Conservation (phyloP, 1,140 invertebrate genomes). For the Calliphora vicina region DNA sequence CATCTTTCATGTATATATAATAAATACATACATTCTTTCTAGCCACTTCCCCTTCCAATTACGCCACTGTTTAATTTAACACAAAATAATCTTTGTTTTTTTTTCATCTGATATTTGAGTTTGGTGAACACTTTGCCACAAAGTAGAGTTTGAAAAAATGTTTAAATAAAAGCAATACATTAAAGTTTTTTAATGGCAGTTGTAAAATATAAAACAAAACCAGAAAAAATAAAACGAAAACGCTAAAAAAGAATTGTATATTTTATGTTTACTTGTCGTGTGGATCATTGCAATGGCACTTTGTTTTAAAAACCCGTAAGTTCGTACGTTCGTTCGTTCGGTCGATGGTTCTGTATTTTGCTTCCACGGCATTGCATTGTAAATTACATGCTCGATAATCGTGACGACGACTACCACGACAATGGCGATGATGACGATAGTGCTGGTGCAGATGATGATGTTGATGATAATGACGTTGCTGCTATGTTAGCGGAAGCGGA, state of each 20-base stretch:
- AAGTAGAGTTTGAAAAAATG: neutral
- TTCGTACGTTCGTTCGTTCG: no score
- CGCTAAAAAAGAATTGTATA: neutral
- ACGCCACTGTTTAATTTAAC: neutral
- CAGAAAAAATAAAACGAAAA: neutral
- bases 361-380: neutral
- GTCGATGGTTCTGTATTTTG: neutral
- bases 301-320: neutral
- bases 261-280: neutral
- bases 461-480: constrained; percentile 11
- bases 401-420: neutral
- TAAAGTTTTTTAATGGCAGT: neutral
- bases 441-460: neutral
- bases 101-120: neutral
- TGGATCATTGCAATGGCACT: neutral
- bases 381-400: constrained; percentile 24
- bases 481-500: constrained; percentile 36
- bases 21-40: no score
- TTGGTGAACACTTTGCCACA: neutral
- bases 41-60: neutral
- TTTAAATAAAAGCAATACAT: neutral
- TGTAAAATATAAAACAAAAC: neutral
- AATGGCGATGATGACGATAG: neutral
- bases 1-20: no score
- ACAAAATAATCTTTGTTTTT: neutral